Percentiles rank a stretch among this genome's conserved stretches.
These are phyloP conservation scores for Lithobius niger DNA, from an alignment of 1,140 invertebrate species.

Conservation along the genomic window DNA sequence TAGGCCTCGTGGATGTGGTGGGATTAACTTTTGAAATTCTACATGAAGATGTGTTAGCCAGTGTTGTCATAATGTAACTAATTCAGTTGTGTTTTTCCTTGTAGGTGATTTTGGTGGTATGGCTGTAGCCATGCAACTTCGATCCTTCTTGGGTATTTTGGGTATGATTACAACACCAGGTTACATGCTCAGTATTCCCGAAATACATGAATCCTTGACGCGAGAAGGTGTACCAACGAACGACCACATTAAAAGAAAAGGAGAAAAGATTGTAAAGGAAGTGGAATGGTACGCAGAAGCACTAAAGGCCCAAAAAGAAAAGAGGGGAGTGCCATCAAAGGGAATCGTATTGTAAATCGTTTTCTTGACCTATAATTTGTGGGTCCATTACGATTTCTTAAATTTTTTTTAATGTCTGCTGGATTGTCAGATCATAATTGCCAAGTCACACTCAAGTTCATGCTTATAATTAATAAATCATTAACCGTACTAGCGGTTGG, in stretches of 20 bases:
- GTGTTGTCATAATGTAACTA: neutral
- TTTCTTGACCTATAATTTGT: too few relatives aligned
- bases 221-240: constrained; percentile 29
- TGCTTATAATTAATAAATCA: too few relatives aligned
- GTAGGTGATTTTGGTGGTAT: constrained; percentile 35
- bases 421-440: too few relatives aligned
- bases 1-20: too few relatives aligned
- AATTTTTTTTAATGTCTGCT: too few relatives aligned
- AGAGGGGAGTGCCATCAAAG: too few relatives aligned
- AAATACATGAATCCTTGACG: constrained; percentile 27
- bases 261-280: constrained; percentile 27
- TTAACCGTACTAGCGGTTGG: too few relatives aligned
- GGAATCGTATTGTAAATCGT: too few relatives aligned
- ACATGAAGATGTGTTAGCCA: neutral
- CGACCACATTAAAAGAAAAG: constrained; percentile 21
- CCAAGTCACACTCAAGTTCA: too few relatives aligned
- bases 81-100: constrained; percentile 13
- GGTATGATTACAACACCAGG: constrained; percentile 34
- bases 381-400: too few relatives aligned
- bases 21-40: too few relatives aligned
- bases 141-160: constrained; percentile 33
- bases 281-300: too few relatives aligned
- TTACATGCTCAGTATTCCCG: constrained; percentile 29
- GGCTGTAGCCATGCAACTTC: constrained; percentile 31
- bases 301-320: constrained; percentile 26